These are phyloP conservation scores for Probaryconus sp. DNA, from an alignment of 1,140 invertebrate species.

Conservation along the genomic window DNA sequence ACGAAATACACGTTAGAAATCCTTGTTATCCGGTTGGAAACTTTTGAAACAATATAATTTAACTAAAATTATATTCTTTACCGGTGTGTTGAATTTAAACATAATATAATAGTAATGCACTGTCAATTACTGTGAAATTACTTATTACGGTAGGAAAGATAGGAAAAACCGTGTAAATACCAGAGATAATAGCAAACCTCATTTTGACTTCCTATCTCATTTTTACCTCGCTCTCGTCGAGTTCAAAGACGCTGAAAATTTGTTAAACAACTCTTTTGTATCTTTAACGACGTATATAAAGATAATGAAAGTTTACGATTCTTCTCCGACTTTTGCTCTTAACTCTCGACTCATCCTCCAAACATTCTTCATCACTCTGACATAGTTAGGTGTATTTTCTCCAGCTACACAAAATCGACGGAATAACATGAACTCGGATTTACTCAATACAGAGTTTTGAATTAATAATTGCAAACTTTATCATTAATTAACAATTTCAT, in stretches of 20 bases:
- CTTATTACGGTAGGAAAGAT: conserved; percentile 15
- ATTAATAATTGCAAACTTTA: too few species aligned
- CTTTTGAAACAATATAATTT: too few species aligned
- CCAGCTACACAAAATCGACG: neutral
- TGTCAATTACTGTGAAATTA: conserved; percentile 20
- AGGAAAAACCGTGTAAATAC: conserved; percentile 9
- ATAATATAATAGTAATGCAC: conserved; percentile 1
- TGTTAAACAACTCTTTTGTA: conserved; percentile 25
- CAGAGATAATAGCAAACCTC: conserved; percentile 16
- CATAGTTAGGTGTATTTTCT: conserved; percentile 9
- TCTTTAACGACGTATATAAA: conserved; percentile 22
- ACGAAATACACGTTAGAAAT: too few species aligned
- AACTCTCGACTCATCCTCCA: neutral
- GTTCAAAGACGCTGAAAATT: conserved; percentile 26
- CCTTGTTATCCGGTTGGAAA: too few species aligned
- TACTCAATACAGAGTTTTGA: too few species aligned
- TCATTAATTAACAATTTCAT: too few species aligned
- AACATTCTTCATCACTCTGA: conserved; percentile 20
- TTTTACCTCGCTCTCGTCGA: neutral
- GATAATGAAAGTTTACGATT: conserved; percentile 34
- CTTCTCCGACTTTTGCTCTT: conserved; percentile 16
- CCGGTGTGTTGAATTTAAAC: too few species aligned
- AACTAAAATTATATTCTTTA: too few species aligned
- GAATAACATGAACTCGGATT: too few species aligned
- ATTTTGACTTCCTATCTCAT: conserved; percentile 20